Conservation (phyloP, 2,113 vertebrate genomes). For the Scalopus aquaticus region DNA sequence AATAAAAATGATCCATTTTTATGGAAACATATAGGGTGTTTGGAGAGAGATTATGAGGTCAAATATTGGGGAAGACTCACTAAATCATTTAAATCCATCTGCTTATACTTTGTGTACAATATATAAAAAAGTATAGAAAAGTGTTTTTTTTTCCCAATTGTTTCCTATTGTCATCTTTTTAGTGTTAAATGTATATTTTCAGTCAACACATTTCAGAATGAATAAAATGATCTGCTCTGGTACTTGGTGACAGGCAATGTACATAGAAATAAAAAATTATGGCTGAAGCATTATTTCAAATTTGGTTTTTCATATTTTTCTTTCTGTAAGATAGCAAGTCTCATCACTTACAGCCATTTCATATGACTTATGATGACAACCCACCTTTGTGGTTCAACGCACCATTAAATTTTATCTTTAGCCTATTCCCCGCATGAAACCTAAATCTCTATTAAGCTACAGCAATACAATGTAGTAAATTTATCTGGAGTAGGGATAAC, state of each 20-base stretch:
- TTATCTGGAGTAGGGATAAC: constrained; percentile 75
- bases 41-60: background rate
- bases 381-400: constrained; percentile 71
- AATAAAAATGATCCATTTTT: background rate
- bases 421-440: constrained; percentile 62
- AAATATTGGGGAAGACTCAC: background rate
- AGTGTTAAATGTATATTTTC: constrained; percentile 21
- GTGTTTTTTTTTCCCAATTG: too few relatives aligned
- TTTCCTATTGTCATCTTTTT: too few relatives aligned
- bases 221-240: background rate
- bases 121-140: background rate
- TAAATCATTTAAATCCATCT: background rate
- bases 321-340: constrained; percentile 44
- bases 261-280: constrained; percentile 58
- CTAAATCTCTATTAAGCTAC: constrained; percentile 73
- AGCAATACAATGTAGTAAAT: constrained; percentile 70
- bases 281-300: background rate
- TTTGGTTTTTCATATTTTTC: constrained; percentile 30
- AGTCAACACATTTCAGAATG: constrained; percentile 46
- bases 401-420: constrained; percentile 75
- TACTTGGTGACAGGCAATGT: constrained; percentile 46
- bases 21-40: background rate
- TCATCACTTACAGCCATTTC: constrained; percentile 63
- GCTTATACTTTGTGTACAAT: background rate
- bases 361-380: constrained; percentile 61